Evolutionary conservation across 2,888 invertebrate species (phyloP), one percentile per base, ranked within the genome.

Genomic region (Sipunculus nudus): DNA sequence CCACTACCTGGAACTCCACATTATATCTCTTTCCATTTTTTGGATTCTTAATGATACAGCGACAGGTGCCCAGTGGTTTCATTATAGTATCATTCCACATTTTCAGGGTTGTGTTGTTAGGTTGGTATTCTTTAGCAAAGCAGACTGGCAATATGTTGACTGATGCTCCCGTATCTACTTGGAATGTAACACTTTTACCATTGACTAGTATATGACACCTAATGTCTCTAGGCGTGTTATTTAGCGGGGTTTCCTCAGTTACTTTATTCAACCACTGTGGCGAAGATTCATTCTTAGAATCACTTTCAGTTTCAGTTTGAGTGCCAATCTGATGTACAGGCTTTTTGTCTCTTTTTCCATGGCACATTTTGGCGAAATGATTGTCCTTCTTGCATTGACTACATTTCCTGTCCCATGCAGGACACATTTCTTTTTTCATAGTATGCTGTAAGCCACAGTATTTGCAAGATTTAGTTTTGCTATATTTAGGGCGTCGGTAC

Each of bases 161-260:
- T n/a, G 58, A 29, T 29, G 65, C 41, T 16, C 62, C 62, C 8
- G 57, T 63, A 21, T 62, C 63, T n/a, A 54, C 29, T 25, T 61
- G 54, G 49, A 62, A 61, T 21, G 16, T 48, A 10, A 59, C 61
- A 26, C n/a, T 4, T 1, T 40, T n/a, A 13, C 35, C 26, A 3
- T 52, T 25, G 5, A 49, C 41, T 6, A 58, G n/a, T 23, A 61
- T 48, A n/a, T 25, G 23, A 32, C 31, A 50, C 31, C 16, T 49
- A 6, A 53, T 6, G 46, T 46, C 43, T 43, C 16, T 23, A 5
- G 16, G n/a, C n/a, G n/a, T n/a, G n/a, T n/a, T n/a, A n/a, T n/a
- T n/a, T n/a, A n/a, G n/a, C n/a, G n/a, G n/a, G n/a, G n/a, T n/a
- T n/a, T n/a, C n/a, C n/a, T n/a, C n/a, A n/a, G n/a, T n/a, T n/a